Percentiles rank a stretch among this genome's conserved stretches.
Evolutionary conservation across 2,797 vertebrate species (phyloP).

Genomic region (Ambastaia sidthimunki): DNA sequence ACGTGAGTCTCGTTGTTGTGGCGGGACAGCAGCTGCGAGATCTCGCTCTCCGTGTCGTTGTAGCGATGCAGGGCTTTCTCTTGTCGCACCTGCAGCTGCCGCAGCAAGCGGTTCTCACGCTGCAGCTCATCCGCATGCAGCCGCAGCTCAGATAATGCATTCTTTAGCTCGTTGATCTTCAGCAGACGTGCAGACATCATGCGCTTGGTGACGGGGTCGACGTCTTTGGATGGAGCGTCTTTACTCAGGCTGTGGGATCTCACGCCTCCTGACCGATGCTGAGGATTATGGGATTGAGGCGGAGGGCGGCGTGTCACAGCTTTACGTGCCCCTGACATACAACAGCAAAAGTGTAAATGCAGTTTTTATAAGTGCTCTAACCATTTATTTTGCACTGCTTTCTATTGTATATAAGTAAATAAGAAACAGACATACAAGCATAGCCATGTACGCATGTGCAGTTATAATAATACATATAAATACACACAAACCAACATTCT

Average conservation of each 20-base stretch:
- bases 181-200: conserved; percentile 91
- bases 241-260: conserved; percentile 86
- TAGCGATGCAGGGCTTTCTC: conserved; percentile 93
- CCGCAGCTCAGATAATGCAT: conserved; percentile 88
- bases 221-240: conserved; percentile 81
- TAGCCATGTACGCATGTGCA: too few relatives aligned
- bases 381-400: not conserved
- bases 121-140: conserved; percentile 86
- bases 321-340: conserved; percentile 55
- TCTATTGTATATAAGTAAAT: not conserved
- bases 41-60: conserved; percentile 91
- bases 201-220: conserved; percentile 90
- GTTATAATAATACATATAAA: too few relatives aligned
- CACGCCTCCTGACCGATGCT: conserved; percentile 71
- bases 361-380: not conserved
- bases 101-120: conserved; percentile 91
- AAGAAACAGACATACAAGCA: too few relatives aligned
- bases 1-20: conserved; percentile 88
- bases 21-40: conserved; percentile 86
- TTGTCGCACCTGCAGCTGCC: conserved; percentile 90
- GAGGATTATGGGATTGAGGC: conserved; percentile 66
- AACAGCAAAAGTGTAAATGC: not conserved
- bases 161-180: conserved; percentile 93
- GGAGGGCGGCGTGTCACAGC: conserved; percentile 64
- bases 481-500: too few relatives aligned